phyloP scores from a whole-genome alignment of 1,140 invertebrate species.

The Agrypnia vestita region DNA sequence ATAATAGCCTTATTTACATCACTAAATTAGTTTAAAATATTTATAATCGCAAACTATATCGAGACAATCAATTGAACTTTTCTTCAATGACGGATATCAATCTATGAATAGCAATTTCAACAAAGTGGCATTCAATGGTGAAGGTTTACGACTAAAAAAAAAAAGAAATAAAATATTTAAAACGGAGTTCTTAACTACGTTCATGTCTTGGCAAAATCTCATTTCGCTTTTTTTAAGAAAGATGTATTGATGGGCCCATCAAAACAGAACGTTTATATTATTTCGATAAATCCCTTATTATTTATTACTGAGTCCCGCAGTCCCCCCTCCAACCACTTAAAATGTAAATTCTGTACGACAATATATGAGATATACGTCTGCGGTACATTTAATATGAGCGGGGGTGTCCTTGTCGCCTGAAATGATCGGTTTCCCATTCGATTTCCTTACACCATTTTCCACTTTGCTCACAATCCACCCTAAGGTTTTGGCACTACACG shows the following conservation, averaged over 20 bases:
- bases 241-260: neutral
- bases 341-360: conserved; percentile 42
- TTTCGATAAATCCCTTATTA: conserved; percentile 30
- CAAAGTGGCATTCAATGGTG: too few relatives aligned
- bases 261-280: conserved; percentile 25
- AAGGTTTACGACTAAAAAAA: too few relatives aligned
- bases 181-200: too few relatives aligned
- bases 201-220: too few relatives aligned
- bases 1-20: too few relatives aligned
- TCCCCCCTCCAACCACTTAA: conserved; percentile 27
- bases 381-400: conserved; percentile 38
- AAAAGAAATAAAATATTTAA: too few relatives aligned
- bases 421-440: conserved; percentile 52
- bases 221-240: too few relatives aligned
- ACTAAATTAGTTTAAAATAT: too few relatives aligned
- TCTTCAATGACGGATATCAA: too few relatives aligned
- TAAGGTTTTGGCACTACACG: neutral
- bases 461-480: conserved; percentile 37
- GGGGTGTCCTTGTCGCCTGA: conserved; percentile 20
- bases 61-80: too few relatives aligned
- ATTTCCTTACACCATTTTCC: conserved; percentile 56
- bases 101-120: too few relatives aligned
- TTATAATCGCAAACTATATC: too few relatives aligned
- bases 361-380: conserved; percentile 37
- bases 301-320: conserved; percentile 20